Evolutionary conservation across 2,888 invertebrate genomes (phyloP), one percentile per base, ranked within the genome.

Genomic region (Phrixothrix hirtus): DNA sequence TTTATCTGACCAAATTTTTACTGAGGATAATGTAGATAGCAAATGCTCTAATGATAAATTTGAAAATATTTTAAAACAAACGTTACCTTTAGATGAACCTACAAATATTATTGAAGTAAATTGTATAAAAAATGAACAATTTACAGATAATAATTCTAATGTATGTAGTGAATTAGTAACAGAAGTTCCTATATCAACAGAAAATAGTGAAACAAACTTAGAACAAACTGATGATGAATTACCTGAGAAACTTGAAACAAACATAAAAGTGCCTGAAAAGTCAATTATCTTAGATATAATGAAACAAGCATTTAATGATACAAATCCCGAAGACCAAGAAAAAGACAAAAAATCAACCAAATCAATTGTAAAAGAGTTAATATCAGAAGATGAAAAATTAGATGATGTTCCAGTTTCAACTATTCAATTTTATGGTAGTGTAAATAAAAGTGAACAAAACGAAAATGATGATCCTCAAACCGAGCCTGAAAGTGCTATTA

Each of bases 201-300:
- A 64, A 31, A 52, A 60, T 47, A 36, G 50, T 31, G n/a, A 49
- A 53, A 25, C 35, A 27, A 44, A 54, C 31, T 17, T 51, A 44
- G 35, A 54, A 49, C 31, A 36, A 49, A 17, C 32, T 38, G 7
- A 51, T 41, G 29, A 27, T 12, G 41, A 55, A 35, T 51, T 38
- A 39, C 14, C 41, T 29, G 59, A 61, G 43, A 57, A 45, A 39
- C 34, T 55, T 31, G 55, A 46, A 25, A 55, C 59, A 15, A 64
- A 70, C 52, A 25, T 55, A 61, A 82, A 82, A 65, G 75, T 81
- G 67, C 81, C 82, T 67, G 82, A 81, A 70, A 83, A 81, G 76
- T 66, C 70, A 30, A 62, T 73, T 52, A 75, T 80, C 65, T 71
- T 80, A 68, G 75, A 80, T 72, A 82, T 81, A 75, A 83, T 83